These are phyloP conservation scores for Scolanthus callimorphus DNA, from an alignment of 92 coral and sea anemone species.

Conservation along the genomic window DNA sequence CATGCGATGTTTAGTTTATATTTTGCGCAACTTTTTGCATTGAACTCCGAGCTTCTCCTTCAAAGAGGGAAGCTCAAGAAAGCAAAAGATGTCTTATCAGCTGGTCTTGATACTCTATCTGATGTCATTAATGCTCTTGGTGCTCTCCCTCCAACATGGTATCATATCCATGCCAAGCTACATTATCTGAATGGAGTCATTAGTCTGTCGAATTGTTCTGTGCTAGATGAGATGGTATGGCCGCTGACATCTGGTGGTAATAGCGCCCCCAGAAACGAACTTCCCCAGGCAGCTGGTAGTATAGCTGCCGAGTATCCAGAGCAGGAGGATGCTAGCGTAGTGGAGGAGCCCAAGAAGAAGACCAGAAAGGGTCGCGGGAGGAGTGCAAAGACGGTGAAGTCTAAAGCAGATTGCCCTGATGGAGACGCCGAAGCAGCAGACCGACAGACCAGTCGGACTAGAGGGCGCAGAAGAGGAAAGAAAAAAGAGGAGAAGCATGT, in stretches of 20 bases:
- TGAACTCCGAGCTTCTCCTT: constrained; percentile 46
- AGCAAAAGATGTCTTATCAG: constrained; percentile 44
- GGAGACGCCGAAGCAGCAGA: no score
- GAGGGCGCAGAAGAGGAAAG: no score
- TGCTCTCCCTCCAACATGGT: constrained; percentile 16
- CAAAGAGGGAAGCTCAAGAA: constrained; percentile 32
- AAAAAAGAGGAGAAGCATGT: background rate
- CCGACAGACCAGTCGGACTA: no score
- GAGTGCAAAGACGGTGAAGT: background rate
- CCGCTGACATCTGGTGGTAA: no score
- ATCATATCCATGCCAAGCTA: constrained; percentile 35
- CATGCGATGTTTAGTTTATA: constrained; percentile 48
- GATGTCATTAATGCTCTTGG: constrained; percentile 23
- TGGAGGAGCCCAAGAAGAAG: background rate
- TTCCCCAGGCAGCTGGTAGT: no score
- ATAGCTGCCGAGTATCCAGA: no score
- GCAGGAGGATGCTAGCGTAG: no score
- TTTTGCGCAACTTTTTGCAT: constrained; percentile 19
- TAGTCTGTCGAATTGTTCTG: no score
- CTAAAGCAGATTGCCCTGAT: no score
- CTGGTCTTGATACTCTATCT: constrained; percentile 43
- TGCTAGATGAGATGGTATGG: no score
- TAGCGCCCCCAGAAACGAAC: no score
- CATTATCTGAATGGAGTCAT: constrained; percentile 42
- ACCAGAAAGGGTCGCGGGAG: no score